phyloP scores from a whole-genome alignment of 2,888 invertebrate genomes.

The Pristionchus mayeri region DNA sequence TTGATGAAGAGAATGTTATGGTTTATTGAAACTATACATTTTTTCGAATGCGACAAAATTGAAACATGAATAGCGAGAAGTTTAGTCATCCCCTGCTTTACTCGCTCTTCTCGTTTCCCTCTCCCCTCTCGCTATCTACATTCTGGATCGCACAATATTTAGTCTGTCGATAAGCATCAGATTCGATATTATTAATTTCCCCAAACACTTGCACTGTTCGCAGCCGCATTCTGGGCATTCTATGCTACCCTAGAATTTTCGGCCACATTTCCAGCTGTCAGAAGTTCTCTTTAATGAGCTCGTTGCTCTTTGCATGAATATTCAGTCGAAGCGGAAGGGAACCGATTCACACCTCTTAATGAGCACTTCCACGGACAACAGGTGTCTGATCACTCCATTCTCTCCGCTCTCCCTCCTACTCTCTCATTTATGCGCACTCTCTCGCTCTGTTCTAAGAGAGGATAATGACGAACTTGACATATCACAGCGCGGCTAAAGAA shows the following conservation, averaged over 20 bases:
- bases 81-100: too few relatives aligned
- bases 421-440: background rate
- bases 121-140: background rate
- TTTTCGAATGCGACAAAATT: too few relatives aligned
- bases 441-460: background rate
- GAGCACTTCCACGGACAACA: background rate
- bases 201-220: background rate
- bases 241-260: background rate
- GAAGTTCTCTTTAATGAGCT: background rate
- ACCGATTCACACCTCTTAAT: conserved; percentile 43
- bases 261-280: background rate
- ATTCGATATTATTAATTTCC: background rate
- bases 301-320: conserved; percentile 25
- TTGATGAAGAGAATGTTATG: too few relatives aligned
- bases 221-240: background rate
- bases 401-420: background rate
- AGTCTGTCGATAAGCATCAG: background rate
- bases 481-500: conserved; percentile 1
- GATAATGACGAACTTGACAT: background rate
- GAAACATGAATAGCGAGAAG: too few relatives aligned
- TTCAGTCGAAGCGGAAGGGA: conserved; percentile 37
- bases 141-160: conserved; percentile 6
- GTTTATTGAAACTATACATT: too few relatives aligned
- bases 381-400: background rate
- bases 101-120: too few relatives aligned